Percentiles rank a stretch among this genome's conserved stretches.
phyloP scores from a whole-genome alignment of 2,888 invertebrate species.

The Chrysolina haemoptera region DNA sequence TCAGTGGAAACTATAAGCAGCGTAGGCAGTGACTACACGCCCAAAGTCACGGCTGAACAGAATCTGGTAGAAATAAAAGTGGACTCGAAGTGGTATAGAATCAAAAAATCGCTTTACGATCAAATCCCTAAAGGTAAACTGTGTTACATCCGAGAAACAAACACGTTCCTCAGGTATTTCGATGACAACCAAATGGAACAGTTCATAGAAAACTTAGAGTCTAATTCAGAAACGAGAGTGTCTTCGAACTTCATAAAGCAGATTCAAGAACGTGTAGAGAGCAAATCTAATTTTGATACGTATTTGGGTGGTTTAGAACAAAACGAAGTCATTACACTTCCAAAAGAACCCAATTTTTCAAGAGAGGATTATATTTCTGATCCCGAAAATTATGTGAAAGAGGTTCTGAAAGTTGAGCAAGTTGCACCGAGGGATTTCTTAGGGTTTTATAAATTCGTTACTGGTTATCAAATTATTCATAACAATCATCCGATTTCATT shows the following conservation, averaged over 20 bases:
- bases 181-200: conserved; percentile 56
- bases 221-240: conserved; percentile 25
- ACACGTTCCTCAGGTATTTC: conserved; percentile 56
- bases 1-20: conserved; percentile 45
- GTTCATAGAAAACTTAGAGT: conserved; percentile 51
- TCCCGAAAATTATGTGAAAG: conserved; percentile 57
- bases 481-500: conserved; percentile 61
- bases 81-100: conserved; percentile 43
- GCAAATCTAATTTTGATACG: conserved; percentile 28
- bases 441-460: conserved; percentile 60
- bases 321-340: conserved; percentile 51
- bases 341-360: conserved; percentile 51
- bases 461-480: conserved; percentile 61
- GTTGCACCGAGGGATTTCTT: conserved; percentile 57
- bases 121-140: conserved; percentile 57
- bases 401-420: conserved; percentile 55
- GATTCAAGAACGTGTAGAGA: conserved; percentile 29
- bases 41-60: conserved; percentile 26
- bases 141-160: conserved; percentile 52
- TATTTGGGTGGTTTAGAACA: conserved; percentile 36
- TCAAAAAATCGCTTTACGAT: conserved; percentile 38
- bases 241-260: conserved; percentile 36
- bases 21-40: conserved; percentile 41
- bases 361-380: conserved; percentile 52
- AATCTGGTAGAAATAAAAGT: conserved; percentile 40